Evolutionary conservation across 2,797 vertebrate genomes (phyloP), one percentile per base, ranked within the genome.

Genomic region (Pagetopsis macropterus): DNA sequence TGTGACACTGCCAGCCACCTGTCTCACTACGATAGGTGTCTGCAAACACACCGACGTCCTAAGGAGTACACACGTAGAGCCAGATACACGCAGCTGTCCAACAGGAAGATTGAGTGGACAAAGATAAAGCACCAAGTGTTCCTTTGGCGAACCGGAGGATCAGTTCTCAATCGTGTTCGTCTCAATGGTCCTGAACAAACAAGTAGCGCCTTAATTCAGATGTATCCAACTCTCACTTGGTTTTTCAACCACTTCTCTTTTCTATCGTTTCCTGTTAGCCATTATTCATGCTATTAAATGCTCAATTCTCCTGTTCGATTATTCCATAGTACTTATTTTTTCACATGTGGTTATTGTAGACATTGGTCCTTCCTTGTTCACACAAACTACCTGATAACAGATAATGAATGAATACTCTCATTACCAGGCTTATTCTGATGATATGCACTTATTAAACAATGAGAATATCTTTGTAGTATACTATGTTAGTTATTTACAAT

Each of bases 1-100:
- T 87, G 80, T 75, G 87, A 93, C 83, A 92, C 91, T 81, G 74
- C 70, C 31, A 2, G 84, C 89, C 91, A 93, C 88, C 92, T 93
- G 92, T 90, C 85, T 19, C 48, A 70, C 78, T 68, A 37, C 15
- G 59, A 64, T 68, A 86, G 79, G 89, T 87, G 84, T 88, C 84
- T 79, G 58, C 79, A 69, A 68, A 83, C 84, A 66, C 64, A 67
- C 66, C n/a, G 23, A 61, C 46, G n/a, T 54, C 72, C 76, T 72
- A 44, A 62, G 58, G 57, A 44, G 68, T 37, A 77, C 41, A 70
- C 74, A 75, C 61, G 50, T 52, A 75, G 60, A 76, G 41, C 44
- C 82, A 82, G 70, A 88, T 75, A 82, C 84, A 82, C 9, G 23
- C 78, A 86, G 78, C 79, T 87, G 81, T 69, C 66, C 55, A 2